Base-by-base conservation (phyloP, 2,113 vertebrate genomes). In the Pao palembangensis region DNA sequence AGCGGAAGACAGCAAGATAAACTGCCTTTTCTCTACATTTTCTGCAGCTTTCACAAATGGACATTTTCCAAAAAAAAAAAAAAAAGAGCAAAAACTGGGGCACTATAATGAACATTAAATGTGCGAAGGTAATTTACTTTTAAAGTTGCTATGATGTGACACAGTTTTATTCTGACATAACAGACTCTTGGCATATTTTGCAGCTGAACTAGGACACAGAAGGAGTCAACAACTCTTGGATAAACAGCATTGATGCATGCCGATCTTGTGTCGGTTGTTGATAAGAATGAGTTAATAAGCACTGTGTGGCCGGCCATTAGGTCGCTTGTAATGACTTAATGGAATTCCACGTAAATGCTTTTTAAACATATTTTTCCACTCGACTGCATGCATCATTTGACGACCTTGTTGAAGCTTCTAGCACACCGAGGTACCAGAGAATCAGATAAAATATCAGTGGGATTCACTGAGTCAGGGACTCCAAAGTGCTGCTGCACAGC, bases 401-500 rank as follows among this genome's bases (percentile, higher is more conserved):
- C 17, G 31, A 21, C 59, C 31, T 76, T 61, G 61, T 10, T 55
- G 67, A 70, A 48, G 73, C 25, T 15, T 42, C 56, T 59, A 56
- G 76, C 70, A 80, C 75, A 79, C 69, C 67, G 64, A 53, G 69
- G 76, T 73, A 10, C 67, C 68, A 83, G 64, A 31, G 34, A 74
- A 79, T 86, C 77, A 73, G 85, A 87, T 84, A 81, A 80, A 38
- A 66, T 61, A 71, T 79, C 77, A 65, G 75, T 58, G 67, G 69
- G 73, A 81, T 75, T 76, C 69, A 78, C 69, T 51, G 68, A 82
- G 75, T 64, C 78, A 81, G 75, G 64, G 82, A 65, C 79, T 85
- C 79, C 60, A 86, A 81, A 89, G 88, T 89, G 86, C 85, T 85
- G 73, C 67, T 71, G 50, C 82, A 79, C 83, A 81, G 85, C 71